Base-by-base conservation (phyloP, 1,140 invertebrate species). In the Leptoteleia sp. region DNA sequence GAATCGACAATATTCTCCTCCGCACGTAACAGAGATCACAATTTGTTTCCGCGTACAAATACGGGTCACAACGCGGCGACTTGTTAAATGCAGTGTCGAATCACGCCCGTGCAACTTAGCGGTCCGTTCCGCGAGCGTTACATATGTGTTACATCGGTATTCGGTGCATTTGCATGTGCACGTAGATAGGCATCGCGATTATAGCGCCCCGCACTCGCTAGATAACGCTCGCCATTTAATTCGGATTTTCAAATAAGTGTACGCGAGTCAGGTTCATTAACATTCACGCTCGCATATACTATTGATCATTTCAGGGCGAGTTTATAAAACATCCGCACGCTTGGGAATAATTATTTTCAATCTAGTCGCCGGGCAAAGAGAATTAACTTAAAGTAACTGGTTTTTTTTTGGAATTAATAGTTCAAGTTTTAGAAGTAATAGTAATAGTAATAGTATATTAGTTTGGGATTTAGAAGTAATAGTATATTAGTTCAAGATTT, bases 11-110 rank as follows among this genome's bases (percentile, higher is more conserved):
- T 71, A 71, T 71, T 61, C 37, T 42, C 48, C 38, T 43, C 48
- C 31, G 62, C 48, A 55, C 48, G 57, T 72, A 72, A 62, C 55
- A 62, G 47, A 72, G 57, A 62, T 62, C 57, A 72, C 68, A 72
- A 72, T 72, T 72, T 72, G 57, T 72, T 72, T 62, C 68, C 55
- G 68, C 48, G 68, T 72, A 72, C 57, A 62, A 72, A 72, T 72
- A 43, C 57, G 68, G 67, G 67, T 71, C 55, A 71, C 17, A 62
- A n/a, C n/a, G 33, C 55, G 47, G 38, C 81, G 81, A 82, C 70
- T 81, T 68, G 75, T 82, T 81, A 81, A 82, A 71, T 79, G 79
- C 81, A 65, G 25, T 64, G 59, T 82, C 76, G 81, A 82, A 82
- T 82, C 79, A 57, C 76, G 59, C 65, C 70, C 68, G 62, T 50